Percentiles rank a stretch among this genome's conserved stretches.
Conservation (phyloP, 1,140 invertebrate species). For the Glomeris maerens region DNA sequence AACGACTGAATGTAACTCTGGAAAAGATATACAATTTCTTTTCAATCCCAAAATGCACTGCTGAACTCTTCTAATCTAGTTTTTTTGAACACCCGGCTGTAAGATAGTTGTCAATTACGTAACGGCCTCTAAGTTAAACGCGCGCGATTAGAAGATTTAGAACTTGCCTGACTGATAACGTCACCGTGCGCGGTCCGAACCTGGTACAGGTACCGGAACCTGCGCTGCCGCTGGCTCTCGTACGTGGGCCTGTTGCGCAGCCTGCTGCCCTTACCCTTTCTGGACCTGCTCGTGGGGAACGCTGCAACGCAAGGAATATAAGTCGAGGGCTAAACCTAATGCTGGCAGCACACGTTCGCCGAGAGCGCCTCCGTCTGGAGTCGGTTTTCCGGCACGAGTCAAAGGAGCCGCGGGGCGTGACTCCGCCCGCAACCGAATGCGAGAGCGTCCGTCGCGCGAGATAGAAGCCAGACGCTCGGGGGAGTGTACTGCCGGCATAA, state of each 20-base stretch:
- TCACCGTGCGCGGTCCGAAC: constrained; percentile 73
- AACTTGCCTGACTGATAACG: constrained; percentile 62
- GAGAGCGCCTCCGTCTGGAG: too few relatives aligned
- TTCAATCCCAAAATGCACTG: neutral
- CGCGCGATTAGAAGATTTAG: too few relatives aligned
- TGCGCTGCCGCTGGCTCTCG: constrained; percentile 60
- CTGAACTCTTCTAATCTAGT: neutral
- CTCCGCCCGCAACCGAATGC: too few relatives aligned
- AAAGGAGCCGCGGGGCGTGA: too few relatives aligned
- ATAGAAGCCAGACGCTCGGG: too few relatives aligned
- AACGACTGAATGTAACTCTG: constrained; percentile 67
- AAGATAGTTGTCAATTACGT: neutral
- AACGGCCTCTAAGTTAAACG: constrained; percentile 16
- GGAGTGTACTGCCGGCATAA: too few relatives aligned
- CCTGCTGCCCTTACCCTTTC: constrained; percentile 33
- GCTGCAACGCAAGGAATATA: constrained; percentile 20
- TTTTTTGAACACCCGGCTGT: constrained; percentile 1
- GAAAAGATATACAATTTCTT: neutral
- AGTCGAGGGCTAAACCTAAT: too few relatives aligned
- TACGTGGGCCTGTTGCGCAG: constrained; percentile 49
- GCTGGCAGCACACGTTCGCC: too few relatives aligned
- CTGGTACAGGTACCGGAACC: constrained; percentile 77
- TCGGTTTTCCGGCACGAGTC: too few relatives aligned
- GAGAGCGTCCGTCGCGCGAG: too few relatives aligned
- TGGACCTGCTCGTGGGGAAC: constrained; percentile 27